Percentiles rank a stretch among this genome's conserved stretches.
These are phyloP conservation scores for Leptinotarsa haldemani DNA, from an alignment of 2,888 invertebrate genomes.

Conservation along the genomic window DNA sequence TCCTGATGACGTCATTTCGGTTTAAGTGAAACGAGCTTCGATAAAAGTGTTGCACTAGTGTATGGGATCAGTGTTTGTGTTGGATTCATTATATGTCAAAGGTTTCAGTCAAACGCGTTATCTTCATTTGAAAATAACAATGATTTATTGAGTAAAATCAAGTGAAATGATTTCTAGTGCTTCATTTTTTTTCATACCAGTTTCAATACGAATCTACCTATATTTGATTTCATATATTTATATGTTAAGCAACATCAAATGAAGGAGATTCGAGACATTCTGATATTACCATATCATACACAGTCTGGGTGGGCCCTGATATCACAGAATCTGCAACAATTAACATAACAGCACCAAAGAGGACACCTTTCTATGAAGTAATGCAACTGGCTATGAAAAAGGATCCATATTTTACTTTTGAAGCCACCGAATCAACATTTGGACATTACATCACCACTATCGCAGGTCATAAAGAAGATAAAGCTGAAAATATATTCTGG, in stretches of 20 bases:
- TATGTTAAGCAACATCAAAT: not conserved
- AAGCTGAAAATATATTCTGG: conserved; percentile 18
- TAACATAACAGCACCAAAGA: conserved; percentile 6
- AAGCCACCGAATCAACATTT: conserved; percentile 15
- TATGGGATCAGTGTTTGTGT: too few species aligned
- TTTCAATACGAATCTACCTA: not conserved
- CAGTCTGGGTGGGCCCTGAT: conserved; percentile 22
- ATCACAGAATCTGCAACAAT: conserved; percentile 18
- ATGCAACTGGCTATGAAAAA: conserved; percentile 23
- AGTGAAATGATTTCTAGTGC: too few species aligned
- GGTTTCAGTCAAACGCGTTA: too few species aligned
- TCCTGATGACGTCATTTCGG: too few species aligned
- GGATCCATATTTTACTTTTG: conserved; percentile 25
- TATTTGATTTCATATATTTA: not conserved
- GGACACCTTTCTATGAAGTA: conserved; percentile 27
- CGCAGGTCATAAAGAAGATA: conserved; percentile 24
- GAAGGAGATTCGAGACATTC: not conserved
- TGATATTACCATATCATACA: conserved; percentile 20
- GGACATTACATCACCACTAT: conserved; percentile 27
- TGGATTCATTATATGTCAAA: too few species aligned
- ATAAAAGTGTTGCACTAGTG: too few species aligned
- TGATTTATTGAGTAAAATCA: too few species aligned
- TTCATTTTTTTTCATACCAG: too few species aligned
- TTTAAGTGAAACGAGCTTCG: too few species aligned
- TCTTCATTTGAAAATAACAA: too few species aligned